phyloP scores from a whole-genome alignment of 2,113 vertebrate species.

The Phaethon lepturus region DNA sequence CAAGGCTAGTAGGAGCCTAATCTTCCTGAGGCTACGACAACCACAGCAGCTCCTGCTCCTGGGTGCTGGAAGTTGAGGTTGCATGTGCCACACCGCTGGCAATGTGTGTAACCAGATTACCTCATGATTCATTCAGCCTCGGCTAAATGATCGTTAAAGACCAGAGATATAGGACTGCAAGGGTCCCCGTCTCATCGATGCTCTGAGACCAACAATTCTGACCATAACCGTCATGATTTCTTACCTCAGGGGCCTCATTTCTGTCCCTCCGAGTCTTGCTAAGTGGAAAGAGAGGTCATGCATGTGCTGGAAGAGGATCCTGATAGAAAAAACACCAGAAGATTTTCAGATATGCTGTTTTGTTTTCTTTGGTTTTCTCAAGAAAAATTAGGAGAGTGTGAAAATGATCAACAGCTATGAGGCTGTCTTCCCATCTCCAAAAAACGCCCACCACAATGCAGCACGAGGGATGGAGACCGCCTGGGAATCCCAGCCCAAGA shows the following conservation, averaged over 20 bases:
- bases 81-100: background rate
- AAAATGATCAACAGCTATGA: background rate
- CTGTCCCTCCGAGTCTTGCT: background rate
- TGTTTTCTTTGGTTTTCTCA: background rate
- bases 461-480: background rate
- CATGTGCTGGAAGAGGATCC: background rate
- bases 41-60: background rate
- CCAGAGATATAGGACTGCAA: background rate
- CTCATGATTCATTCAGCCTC: background rate
- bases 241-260: background rate
- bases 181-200: fast-evolving
- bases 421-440: background rate
- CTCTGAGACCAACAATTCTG: background rate
- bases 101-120: background rate
- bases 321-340: background rate
- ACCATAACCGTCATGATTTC: background rate
- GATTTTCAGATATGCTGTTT: background rate
- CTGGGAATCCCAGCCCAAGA: background rate
- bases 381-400: background rate
- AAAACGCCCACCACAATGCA: background rate
- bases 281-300: background rate
- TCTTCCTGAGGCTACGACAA: background rate
- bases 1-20: background rate
- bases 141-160: background rate
- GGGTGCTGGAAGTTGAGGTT: background rate